Evolutionary conservation across 2,113 vertebrate genomes (phyloP).

Genomic region (Rhinolophus ferrumequinum): DNA sequence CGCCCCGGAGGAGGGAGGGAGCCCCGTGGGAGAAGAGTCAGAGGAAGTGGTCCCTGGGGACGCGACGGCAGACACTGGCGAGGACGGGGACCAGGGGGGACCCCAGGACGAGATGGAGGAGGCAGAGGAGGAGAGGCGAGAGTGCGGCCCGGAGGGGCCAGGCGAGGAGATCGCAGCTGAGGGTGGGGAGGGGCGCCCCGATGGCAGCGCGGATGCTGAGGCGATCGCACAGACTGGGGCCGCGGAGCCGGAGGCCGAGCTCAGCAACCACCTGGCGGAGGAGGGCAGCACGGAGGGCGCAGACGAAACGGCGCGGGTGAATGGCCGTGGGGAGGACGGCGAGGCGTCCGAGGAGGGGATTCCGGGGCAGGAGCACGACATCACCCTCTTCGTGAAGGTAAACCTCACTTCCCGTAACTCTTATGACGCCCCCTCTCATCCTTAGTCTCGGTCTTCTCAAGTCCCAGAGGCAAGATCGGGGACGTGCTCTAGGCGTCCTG

Average conservation of each 20-base stretch:
- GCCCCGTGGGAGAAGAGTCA: neutral
- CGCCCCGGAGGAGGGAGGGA: neutral
- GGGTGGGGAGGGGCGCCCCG: rapidly evolving
- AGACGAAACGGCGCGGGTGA: neutral
- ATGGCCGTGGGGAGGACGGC: slow-evolving; percentile 46
- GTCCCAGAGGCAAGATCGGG: rapidly evolving
- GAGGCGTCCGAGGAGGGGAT: neutral
- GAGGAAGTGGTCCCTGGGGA: neutral
- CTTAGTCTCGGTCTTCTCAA: neutral
- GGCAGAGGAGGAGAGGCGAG: neutral
- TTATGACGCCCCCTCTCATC: too few species aligned
- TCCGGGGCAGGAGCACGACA: slow-evolving; percentile 85
- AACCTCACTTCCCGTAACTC: rapidly evolving
- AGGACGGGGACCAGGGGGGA: neutral
- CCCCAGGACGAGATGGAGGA: neutral
- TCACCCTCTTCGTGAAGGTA: slow-evolving; percentile 95
- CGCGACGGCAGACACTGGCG: rapidly evolving
- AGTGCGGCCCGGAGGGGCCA: rapidly evolving
- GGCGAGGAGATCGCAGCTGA: neutral
- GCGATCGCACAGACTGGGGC: rapidly evolving
- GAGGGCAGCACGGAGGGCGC: slow-evolving; percentile 39
- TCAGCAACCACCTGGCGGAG: slow-evolving; percentile 62
- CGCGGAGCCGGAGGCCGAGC: neutral
- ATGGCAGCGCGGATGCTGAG: rapidly evolving
- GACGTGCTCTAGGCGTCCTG: rapidly evolving